Percentiles rank a stretch among this genome's conserved stretches.
Conservation (phyloP, 64 coral and sea anemone species). For the Dendronephthya gigantea region DNA sequence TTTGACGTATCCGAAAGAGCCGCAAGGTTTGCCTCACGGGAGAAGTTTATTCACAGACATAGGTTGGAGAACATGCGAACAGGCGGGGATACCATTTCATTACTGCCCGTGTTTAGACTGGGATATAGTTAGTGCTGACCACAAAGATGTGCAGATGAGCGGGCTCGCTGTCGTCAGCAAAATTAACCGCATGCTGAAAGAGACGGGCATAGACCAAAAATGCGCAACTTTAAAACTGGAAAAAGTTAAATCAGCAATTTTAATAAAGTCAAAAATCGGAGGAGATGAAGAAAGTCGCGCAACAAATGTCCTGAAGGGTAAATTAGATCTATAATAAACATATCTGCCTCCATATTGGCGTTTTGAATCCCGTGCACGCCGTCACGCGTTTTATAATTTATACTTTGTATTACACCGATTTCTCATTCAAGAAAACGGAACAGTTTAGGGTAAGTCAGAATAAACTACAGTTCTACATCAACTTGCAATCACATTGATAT, state of each 20-base stretch:
- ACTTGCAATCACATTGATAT: too few relatives aligned
- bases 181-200: background rate
- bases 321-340: too few relatives aligned
- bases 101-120: background rate
- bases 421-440: too few relatives aligned
- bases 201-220: background rate
- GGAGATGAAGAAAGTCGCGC: background rate
- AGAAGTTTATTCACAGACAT: background rate
- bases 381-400: too few relatives aligned
- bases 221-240: background rate
- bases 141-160: background rate
- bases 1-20: background rate
- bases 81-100: background rate
- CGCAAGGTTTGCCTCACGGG: background rate
- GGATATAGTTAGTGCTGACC: background rate
- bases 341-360: too few relatives aligned
- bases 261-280: background rate
- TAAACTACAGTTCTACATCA: too few relatives aligned
- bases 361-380: too few relatives aligned
- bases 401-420: too few relatives aligned
- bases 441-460: too few relatives aligned
- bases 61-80: background rate
- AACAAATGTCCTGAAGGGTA: too few relatives aligned
- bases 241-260: background rate
- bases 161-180: background rate